A percentile compares a stretch with the other conserved stretches of the same genome.
Conservation (phyloP, 92 coral and sea anemone genomes). For the Palythoa grandis region DNA sequence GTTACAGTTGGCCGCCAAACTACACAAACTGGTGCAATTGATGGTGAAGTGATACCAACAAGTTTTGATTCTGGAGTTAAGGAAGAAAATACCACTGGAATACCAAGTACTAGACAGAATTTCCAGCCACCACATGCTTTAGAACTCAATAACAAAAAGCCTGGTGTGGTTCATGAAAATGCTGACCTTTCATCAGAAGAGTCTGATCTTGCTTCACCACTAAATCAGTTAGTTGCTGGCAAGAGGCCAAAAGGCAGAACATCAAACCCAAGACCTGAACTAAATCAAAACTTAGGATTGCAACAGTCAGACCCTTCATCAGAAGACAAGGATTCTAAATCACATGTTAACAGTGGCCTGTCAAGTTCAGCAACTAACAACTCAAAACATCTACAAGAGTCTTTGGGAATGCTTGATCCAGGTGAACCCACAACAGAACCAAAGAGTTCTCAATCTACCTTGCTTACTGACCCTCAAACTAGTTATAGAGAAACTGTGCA, state of each 20-base stretch:
- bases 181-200: background rate
- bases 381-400: conserved; percentile 18
- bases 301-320: conserved; percentile 30
- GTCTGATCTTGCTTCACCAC: conserved; percentile 10
- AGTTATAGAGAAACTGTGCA: background rate
- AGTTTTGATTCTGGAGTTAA: background rate
- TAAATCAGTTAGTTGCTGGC: background rate
- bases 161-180: background rate
- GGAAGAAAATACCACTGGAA: background rate
- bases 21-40: background rate
- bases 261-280: background rate
- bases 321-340: background rate
- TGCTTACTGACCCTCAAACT: background rate
- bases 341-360: background rate
- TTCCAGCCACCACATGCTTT: background rate
- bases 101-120: background rate
- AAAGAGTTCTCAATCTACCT: background rate
- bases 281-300: background rate
- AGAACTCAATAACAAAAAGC: background rate
- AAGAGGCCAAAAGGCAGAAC: conserved; percentile 17
- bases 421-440: conserved; percentile 16
- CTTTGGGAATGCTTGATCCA: conserved; percentile 42
- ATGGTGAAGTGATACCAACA: background rate
- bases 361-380: background rate
- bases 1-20: background rate